Percentiles rank a stretch among this genome's conserved stretches.
phyloP scores from a whole-genome alignment of 1,140 invertebrate genomes.

The Probaryconus sp. region DNA sequence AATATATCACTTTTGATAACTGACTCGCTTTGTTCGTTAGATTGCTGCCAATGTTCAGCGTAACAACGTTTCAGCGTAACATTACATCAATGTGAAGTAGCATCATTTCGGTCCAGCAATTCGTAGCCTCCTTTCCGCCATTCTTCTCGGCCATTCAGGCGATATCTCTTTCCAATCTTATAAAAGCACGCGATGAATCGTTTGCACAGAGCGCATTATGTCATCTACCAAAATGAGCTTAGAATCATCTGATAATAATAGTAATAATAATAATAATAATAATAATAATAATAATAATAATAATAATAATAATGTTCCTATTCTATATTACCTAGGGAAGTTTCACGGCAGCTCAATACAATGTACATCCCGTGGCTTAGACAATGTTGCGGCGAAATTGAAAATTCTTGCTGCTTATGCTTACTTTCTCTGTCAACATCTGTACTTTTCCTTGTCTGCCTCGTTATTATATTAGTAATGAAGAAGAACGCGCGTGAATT shows the following conservation, averaged over 20 bases:
- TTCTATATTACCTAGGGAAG: not conserved
- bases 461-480: constrained; percentile 65
- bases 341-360: constrained; percentile 4
- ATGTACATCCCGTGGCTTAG: constrained; percentile 4
- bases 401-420: constrained; percentile 54
- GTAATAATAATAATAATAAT: constrained; percentile 24
- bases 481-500: constrained; percentile 61
- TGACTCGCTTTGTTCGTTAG: constrained; percentile 29
- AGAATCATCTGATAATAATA: constrained; percentile 30
- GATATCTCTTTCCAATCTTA: constrained; percentile 27
- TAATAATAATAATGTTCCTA: not conserved
- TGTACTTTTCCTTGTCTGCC: constrained; percentile 20
- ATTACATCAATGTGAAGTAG: constrained; percentile 34
- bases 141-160: constrained; percentile 25
- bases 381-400: constrained; percentile 52
- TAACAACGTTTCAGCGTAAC: constrained; percentile 22
- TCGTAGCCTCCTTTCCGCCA: constrained; percentile 32
- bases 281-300: constrained; percentile 35
- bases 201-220: constrained; percentile 15
- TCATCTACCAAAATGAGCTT: constrained; percentile 9
- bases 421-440: constrained; percentile 2
- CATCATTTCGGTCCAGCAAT: constrained; percentile 26
- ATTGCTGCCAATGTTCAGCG: constrained; percentile 36
- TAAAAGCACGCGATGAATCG: constrained; percentile 34
- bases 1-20: constrained; percentile 42